Base-by-base conservation (phyloP, 2,888 invertebrate species). In the Heliconius aoede region DNA sequence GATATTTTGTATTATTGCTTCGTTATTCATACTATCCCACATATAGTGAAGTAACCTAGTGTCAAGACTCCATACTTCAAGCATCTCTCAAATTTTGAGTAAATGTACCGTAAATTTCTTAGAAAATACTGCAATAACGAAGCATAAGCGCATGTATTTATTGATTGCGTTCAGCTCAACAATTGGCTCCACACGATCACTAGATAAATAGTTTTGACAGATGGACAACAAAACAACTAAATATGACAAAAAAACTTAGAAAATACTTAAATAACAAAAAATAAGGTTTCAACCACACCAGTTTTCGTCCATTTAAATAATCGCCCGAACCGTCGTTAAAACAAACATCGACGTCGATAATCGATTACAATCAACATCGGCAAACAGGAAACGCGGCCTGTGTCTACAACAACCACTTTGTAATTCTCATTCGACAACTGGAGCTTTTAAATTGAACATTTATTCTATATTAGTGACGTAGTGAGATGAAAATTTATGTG, bases 261-360 rank as follows among this genome's bases (percentile, higher is more conserved):
- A 11, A 9, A 58, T 26, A 26, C 26, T 60, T 15, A 60, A 60
- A 28, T 28, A 26, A 60, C 24, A 60, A 15, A 0, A 24, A 26
- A 24, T 8, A 65, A n/a, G 24, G 36, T 65, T 65, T 18, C 65
- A 24, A 36, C 65, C 36, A 24, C 7, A 65, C 7, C 65, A 26
- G 15, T n/a, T n/a, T 69, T 69, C 21, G n/a, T 15, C 51, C 64
- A 72, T 64, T 76, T 65, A 30, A 64, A 76, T 72, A 76, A 76
- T 65, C 75, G 71, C 55, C 26, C 71, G 64, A 75, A 71, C 71
- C 72, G 60, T 58, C 71, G 72, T 58, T 60, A 60, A 58, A 36
- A 72, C 40, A 61, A 72, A 72, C 60, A 72, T 21, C 26, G 60
- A 4, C 60, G 36, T 40, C 60, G 72, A 72, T 72, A 72, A 61